A percentile compares a stretch with the other conserved stretches of the same genome.
phyloP scores from a whole-genome alignment of 1,140 invertebrate genomes.

The Drosophila rufa region DNA sequence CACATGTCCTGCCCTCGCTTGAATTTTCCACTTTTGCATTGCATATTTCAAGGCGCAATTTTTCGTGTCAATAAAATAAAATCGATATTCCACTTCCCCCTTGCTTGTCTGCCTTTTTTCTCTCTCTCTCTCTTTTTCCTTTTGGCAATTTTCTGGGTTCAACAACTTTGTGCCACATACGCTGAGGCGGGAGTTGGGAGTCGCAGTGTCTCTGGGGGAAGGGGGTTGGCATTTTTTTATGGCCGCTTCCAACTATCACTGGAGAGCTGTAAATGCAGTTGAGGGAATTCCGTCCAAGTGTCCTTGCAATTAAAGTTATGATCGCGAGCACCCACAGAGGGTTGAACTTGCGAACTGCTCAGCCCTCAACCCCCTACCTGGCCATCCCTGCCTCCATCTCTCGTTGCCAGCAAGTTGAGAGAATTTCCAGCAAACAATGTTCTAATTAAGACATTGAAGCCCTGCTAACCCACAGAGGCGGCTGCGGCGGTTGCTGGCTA shows the following conservation, averaged over 20 bases:
- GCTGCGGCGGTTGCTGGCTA: conserved; percentile 10
- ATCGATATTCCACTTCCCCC: conserved; percentile 58
- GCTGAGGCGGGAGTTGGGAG: neutral
- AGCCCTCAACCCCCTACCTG: too few relatives aligned
- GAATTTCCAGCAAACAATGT: conserved; percentile 50
- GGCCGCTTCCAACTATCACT: conserved; percentile 4
- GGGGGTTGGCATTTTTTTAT: conserved; percentile 10
- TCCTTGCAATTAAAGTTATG: conserved; percentile 45
- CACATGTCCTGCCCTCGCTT: conserved; percentile 27
- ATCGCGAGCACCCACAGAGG: neutral
- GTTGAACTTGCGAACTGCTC: conserved; percentile 7
- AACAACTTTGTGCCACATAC: conserved; percentile 70
- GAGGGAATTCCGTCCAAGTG: conserved; percentile 26
- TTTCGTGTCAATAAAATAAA: conserved; percentile 79
- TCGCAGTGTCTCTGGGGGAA: neutral
- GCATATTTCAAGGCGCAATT: conserved; percentile 80
- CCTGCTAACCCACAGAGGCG: conserved; percentile 36
- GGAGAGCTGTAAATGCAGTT: conserved; percentile 27
- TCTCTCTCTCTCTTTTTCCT: conserved; percentile 5
- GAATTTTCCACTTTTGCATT: conserved; percentile 70
- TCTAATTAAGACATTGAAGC: conserved; percentile 66
- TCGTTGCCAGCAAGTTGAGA: conserved; percentile 13
- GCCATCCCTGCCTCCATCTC: neutral
- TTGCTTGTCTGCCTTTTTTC: neutral
- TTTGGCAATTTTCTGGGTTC: conserved; percentile 56